Percentiles rank a stretch among this genome's conserved stretches.
Conservation (phyloP, 1,140 invertebrate species). For the Dufourea novaeangliae region DNA sequence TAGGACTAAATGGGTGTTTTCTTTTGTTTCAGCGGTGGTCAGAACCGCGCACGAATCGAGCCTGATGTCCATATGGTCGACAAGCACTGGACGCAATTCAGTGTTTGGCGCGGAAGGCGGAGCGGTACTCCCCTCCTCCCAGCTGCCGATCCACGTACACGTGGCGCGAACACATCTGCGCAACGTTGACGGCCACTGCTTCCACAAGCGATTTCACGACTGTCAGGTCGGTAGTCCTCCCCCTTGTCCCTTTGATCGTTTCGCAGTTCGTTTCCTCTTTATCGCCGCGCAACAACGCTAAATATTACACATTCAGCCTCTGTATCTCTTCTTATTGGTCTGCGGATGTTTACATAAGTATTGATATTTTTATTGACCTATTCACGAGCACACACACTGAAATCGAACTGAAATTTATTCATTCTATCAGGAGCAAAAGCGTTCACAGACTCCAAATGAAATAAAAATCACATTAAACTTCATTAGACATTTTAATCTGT, state of each 20-base stretch:
- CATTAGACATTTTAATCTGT: too few species aligned
- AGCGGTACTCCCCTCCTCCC: slow-evolving; percentile 69
- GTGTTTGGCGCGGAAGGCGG: slow-evolving; percentile 75
- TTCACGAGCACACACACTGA: too few species aligned
- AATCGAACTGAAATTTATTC: too few species aligned
- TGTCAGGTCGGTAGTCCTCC: slow-evolving; percentile 73
- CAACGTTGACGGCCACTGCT: slow-evolving; percentile 76
- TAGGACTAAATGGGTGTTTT: background rate
- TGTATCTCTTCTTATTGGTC: too few species aligned
- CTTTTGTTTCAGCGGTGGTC: slow-evolving; percentile 61
- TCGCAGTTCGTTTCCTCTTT: slow-evolving; percentile 31
- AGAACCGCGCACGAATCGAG: slow-evolving; percentile 59
- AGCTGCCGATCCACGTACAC: slow-evolving; percentile 72
- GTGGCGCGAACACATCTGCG: slow-evolving; percentile 74
- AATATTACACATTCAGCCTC: too few species aligned
- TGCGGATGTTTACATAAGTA: too few species aligned
- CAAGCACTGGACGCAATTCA: slow-evolving; percentile 80
- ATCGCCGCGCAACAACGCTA: background rate
- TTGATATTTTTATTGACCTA: too few species aligned
- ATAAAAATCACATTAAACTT: too few species aligned
- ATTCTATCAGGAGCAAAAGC: too few species aligned
- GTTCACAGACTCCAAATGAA: too few species aligned
- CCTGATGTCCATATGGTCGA: slow-evolving; percentile 82
- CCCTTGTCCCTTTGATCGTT: slow-evolving; percentile 25
- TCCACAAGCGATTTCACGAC: slow-evolving; percentile 76